phyloP scores from a whole-genome alignment of 2,113 vertebrate genomes.

The Jaculus jaculus region DNA sequence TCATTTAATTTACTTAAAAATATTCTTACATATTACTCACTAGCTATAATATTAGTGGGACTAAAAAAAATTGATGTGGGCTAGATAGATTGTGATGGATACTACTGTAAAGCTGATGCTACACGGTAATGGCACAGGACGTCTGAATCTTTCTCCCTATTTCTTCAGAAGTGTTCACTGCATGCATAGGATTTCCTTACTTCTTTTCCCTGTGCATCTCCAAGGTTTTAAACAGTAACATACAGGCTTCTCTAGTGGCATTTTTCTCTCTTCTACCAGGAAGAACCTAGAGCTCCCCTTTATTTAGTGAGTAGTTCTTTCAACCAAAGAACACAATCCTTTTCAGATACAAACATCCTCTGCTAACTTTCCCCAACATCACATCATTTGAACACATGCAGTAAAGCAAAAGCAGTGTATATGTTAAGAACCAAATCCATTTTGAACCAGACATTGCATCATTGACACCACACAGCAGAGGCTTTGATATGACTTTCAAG shows the following conservation, averaged over 20 bases:
- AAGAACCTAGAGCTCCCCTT: neutral
- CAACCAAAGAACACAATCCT: neutral
- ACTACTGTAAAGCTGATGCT: neutral
- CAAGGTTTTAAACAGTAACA: neutral
- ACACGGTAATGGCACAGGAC: neutral
- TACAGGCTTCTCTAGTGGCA: neutral
- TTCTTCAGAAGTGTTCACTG: neutral
- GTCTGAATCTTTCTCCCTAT: neutral
- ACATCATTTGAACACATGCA: neutral
- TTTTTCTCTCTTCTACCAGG: neutral
- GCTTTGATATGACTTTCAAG: neutral
- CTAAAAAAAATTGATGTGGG: slow-evolving; percentile 61
- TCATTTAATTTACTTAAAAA: neutral
- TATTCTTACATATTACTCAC: neutral
- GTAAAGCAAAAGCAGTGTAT: neutral
- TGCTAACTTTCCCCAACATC: neutral
- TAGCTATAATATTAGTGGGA: neutral
- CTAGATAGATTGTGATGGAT: neutral
- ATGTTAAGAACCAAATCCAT: neutral
- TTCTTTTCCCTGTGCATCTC: neutral
- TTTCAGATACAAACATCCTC: neutral
- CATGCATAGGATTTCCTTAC: neutral
- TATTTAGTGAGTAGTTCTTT: neutral
- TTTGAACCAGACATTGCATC: neutral
- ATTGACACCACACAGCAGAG: neutral